These are phyloP conservation scores for Nemotelus pantherinus DNA, from an alignment of 2,888 invertebrate genomes.

Conservation along the genomic window DNA sequence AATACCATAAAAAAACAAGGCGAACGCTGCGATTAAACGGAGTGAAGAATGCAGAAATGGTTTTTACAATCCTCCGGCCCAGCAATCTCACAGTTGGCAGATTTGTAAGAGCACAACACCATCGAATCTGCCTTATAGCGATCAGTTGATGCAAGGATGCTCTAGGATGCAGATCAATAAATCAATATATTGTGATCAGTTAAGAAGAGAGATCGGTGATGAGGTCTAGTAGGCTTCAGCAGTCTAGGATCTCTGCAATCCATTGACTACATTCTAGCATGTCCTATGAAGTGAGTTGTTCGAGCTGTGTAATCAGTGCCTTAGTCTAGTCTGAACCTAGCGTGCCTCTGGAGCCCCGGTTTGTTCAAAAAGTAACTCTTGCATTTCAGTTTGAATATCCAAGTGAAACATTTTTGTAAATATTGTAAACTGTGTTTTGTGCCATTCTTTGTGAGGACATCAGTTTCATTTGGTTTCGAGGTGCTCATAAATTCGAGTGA, in stretches of 20 bases:
- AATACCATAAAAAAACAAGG: slow-evolving; percentile 17
- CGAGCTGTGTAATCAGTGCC: slow-evolving; percentile 28
- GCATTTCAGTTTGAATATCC: slow-evolving; percentile 10
- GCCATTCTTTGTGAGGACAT: slow-evolving; percentile 20
- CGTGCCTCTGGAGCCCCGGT: slow-evolving; percentile 13
- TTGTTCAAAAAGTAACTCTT: background rate
- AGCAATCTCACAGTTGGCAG: slow-evolving; percentile 31
- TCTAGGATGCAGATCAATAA: slow-evolving; percentile 52
- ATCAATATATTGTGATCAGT: slow-evolving; percentile 40
- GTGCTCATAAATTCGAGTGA: background rate
- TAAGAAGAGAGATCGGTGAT: slow-evolving; percentile 34
- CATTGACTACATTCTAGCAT: slow-evolving; percentile 8
- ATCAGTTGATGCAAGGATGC: slow-evolving; percentile 52
- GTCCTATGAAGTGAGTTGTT: slow-evolving; percentile 36
- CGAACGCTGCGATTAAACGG: slow-evolving; percentile 31
- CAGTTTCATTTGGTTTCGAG: slow-evolving; percentile 4
- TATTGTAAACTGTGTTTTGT: slow-evolving; percentile 5
- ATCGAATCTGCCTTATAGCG: slow-evolving; percentile 42
- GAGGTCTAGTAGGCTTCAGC: slow-evolving; percentile 2
- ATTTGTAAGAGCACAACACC: slow-evolving; percentile 44
- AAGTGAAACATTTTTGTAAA: slow-evolving; percentile 11
- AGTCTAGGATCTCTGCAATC: slow-evolving; percentile 18
- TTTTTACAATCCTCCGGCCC: slow-evolving; percentile 26
- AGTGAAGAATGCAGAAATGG: slow-evolving; percentile 42
- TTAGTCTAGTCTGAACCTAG: slow-evolving; percentile 32